A percentile compares a stretch with the other conserved stretches of the same genome.
Conservation (phyloP, 2,113 vertebrate species). For the Leptodactylus fuscus region DNA sequence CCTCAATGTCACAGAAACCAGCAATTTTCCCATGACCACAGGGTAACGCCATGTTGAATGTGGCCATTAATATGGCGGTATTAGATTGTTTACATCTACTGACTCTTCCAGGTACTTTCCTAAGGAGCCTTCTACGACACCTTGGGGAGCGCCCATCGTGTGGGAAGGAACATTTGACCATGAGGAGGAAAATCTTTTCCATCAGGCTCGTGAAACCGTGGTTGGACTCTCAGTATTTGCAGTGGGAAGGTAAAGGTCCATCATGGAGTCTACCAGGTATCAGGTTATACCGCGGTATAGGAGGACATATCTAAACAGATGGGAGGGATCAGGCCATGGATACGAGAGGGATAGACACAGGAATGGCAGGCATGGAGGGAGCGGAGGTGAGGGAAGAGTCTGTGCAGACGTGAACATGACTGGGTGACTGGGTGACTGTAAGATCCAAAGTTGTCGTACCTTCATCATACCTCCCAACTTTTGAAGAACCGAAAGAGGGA, state of each 20-base stretch:
- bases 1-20: not conserved
- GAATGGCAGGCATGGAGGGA: not conserved
- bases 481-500: no score
- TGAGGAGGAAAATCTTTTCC: not conserved
- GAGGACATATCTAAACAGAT: no score
- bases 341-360: not conserved
- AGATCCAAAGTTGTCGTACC: no score
- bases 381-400: not conserved
- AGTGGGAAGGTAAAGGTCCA: constrained; percentile 9
- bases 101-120: not conserved
- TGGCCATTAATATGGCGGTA: not conserved
- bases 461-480: no score
- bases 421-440: not conserved
- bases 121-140: not conserved
- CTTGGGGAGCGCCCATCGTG: constrained; percentile 38
- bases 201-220: not conserved
- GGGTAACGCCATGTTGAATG: no score
- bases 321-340: not conserved
- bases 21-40: no score
- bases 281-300: not conserved
- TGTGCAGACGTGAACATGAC: not conserved
- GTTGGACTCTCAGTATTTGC: constrained; percentile 43
- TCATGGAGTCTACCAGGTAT: not conserved
- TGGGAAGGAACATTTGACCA: constrained; percentile 30
- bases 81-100: not conserved